Evolutionary conservation across 2,888 invertebrate species (phyloP), one percentile per base, ranked within the genome.

Genomic region (Metopia argyrocephala): DNA sequence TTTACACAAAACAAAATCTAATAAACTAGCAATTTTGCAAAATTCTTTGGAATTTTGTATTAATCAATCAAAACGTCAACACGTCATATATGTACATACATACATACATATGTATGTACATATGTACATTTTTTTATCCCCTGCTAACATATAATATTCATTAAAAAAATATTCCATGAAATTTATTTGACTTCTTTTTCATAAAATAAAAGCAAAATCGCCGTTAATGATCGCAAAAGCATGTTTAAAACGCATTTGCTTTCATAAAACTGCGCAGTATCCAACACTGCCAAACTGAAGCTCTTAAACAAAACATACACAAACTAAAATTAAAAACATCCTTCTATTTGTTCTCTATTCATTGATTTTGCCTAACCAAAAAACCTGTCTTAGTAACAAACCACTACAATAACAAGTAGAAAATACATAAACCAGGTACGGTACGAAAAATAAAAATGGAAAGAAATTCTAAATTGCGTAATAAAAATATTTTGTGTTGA

Each of bases 71-170:
- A 38, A 38, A 38, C 38, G 38, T 38, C 38, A 38, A 38, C 15
- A 27, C 38, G 15, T 61, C 38, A 38, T 38, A 15, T n/a, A n/a
- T n/a, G n/a, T n/a, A 46, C 21, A 38, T 31, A 64, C n/a, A 9
- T 59, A 46, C 25, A 15, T 57, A 76, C 69, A 66, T 50, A 52
- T 57, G 45, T 20, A 64, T 75, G 28, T 54, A n/a, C n/a, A 31
- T 57, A 20, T 68, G 57, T 79, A 78, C 12, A 1, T 23, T 5
- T 25, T 15, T 12, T 1, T 52, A 52, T 9, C 52, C 20, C 50
- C 25, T 7, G 73, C 84, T 76, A 78, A n/a, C n/a, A n/a, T n/a
- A 82, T 83, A 78, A 48, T 6, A 28, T 23, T 38, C 54, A 56
- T 18, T 21, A 18, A 6, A 20, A 28, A 5, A 59, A 59, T 59